phyloP scores from a whole-genome alignment of 2,797 vertebrate genomes.

The Molossus molossus region DNA sequence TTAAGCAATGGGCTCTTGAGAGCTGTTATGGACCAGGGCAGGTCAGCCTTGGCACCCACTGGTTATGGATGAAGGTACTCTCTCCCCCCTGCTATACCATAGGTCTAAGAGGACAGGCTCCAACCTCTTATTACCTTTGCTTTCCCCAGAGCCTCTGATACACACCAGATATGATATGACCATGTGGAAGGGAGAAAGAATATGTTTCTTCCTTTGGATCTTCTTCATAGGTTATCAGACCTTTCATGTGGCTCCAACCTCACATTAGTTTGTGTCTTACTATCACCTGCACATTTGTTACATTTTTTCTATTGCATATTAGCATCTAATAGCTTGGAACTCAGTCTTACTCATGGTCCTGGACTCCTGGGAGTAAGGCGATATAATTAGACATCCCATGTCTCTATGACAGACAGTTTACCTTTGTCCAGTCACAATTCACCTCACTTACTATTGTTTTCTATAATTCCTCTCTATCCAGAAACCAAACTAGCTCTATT shows the following conservation, averaged over 20 bases:
- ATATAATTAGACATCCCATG: not conserved
- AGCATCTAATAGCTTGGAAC: not conserved
- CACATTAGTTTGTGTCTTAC: not conserved
- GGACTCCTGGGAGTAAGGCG: not conserved
- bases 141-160: not conserved
- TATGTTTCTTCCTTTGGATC: not conserved
- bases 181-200: not conserved
- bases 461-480: not conserved
- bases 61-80: not conserved
- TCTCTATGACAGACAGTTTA: not conserved
- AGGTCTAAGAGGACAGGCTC: not conserved
- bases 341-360: not conserved
- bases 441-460: not conserved
- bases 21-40: not conserved
- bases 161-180: not conserved
- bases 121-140: not conserved
- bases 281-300: not conserved
- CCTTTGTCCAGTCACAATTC: not conserved
- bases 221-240: not conserved
- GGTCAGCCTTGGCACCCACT: too few species aligned
- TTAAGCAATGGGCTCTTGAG: not conserved
- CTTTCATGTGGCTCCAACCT: not conserved
- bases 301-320: not conserved
- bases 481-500: not conserved
- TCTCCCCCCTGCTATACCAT: not conserved